phyloP scores from a whole-genome alignment of 1,140 invertebrate genomes.

The Drosophila baimaii region DNA sequence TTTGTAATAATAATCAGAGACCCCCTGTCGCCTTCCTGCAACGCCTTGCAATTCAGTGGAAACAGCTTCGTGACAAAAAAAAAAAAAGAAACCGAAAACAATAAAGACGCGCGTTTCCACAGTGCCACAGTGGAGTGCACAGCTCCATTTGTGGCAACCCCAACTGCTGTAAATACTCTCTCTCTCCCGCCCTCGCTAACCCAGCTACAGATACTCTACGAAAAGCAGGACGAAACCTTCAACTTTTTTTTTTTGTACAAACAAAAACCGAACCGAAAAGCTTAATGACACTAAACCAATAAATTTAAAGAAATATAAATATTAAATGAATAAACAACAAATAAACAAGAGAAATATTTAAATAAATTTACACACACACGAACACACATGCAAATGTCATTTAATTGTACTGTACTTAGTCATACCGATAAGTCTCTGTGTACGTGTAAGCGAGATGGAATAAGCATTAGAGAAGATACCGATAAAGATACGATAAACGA shows the following conservation, averaged over 20 bases:
- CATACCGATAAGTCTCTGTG: neutral
- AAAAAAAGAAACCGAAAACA: constrained; percentile 7
- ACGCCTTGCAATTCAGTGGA: constrained; percentile 37
- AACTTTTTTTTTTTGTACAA: constrained; percentile 6
- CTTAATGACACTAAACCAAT: constrained; percentile 22
- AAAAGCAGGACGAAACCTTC: neutral
- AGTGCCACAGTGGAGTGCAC: constrained; percentile 16
- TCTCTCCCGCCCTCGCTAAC: too few species aligned
- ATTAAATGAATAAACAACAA: constrained; percentile 11
- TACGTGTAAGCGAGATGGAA: constrained; percentile 2
- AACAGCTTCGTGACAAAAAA: neutral
- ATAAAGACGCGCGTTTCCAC: constrained; percentile 24
- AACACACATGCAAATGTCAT: constrained; percentile 33
- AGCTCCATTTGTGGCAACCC: neutral
- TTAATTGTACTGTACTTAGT: constrained; percentile 42
- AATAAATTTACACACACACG: neutral
- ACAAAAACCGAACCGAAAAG: constrained; percentile 10
- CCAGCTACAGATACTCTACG: constrained; percentile 5
- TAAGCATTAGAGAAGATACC: constrained; percentile 20
- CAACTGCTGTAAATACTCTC: constrained; percentile 29
- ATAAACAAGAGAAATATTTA: constrained; percentile 13
- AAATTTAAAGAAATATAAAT: neutral
- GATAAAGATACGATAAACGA: constrained; percentile 2
- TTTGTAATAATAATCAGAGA: neutral
- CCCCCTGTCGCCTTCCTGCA: neutral